These are phyloP conservation scores for Stenoptilia bipunctidactyla DNA, from an alignment of 2,888 invertebrate genomes.

Conservation along the genomic window DNA sequence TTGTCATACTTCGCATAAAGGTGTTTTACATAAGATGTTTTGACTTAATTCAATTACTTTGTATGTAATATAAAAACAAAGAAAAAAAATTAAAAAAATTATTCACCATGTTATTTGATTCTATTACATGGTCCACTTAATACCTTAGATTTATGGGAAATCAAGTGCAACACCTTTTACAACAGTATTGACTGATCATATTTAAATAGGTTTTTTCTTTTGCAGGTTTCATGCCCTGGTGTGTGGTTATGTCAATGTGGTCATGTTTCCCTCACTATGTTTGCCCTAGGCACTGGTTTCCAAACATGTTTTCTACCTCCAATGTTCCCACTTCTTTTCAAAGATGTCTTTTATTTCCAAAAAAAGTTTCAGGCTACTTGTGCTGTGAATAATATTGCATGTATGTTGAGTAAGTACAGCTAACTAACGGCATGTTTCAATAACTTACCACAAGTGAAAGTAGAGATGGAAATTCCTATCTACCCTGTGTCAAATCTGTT, in stretches of 20 bases:
- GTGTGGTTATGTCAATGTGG: conserved; percentile 87
- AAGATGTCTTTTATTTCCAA: conserved; percentile 79
- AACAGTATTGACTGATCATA: too few species aligned
- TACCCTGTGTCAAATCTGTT: too few species aligned
- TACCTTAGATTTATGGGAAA: too few species aligned
- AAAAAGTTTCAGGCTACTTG: conserved; percentile 49
- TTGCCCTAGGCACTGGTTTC: conserved; percentile 76
- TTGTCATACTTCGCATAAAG: too few species aligned
- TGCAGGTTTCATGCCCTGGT: conserved; percentile 85
- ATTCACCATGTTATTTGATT: background rate
- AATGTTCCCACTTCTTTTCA: conserved; percentile 78
- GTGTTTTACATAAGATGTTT: too few species aligned
- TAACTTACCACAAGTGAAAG: too few species aligned
- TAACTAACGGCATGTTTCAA: too few species aligned
- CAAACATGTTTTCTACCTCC: conserved; percentile 77
- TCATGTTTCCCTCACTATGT: conserved; percentile 78
- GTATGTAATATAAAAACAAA: too few species aligned
- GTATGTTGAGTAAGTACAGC: conserved; percentile 48
- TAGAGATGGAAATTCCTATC: too few species aligned
- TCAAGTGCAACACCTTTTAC: too few species aligned
- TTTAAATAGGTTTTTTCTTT: conserved; percentile 6
- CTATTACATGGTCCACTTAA: too few species aligned
- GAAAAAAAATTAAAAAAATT: background rate
- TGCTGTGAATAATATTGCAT: conserved; percentile 52
- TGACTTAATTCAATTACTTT: too few species aligned